Evolutionary conservation across 2,888 invertebrate genomes (phyloP), one percentile per base, ranked within the genome.

Genomic region (Campaea margaritaria): DNA sequence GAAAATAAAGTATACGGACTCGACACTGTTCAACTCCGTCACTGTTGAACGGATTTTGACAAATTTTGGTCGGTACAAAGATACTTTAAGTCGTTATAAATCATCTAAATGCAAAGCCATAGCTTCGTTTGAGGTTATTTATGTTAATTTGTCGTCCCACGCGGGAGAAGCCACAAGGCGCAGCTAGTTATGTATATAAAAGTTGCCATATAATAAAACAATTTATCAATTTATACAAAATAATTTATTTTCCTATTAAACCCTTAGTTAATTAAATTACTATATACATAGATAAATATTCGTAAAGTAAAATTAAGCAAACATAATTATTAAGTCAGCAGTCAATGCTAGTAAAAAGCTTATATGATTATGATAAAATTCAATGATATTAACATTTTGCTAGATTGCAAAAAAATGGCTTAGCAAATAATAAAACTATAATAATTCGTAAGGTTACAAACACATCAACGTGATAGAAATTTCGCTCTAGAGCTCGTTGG

Each of bases 221-320:
- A 13, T 9, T 1, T 1, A 11, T 12, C 52, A 62, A 58, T 71
- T 67, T 65, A 63, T 54, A 65, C 67, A 64, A 77, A 31, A 76
- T 74, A 75, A 76, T 78, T 78, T 76, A 78, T 75, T 78, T 72
- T 70, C 63, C 72, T 73, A 69, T 68, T 65, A 68, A 63, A 67
- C 69, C 72, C 68, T 72, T 62, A 58, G 42, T 55, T 55, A 58
- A 41, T 58, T 53, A 63, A 61, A 62, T 64, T 54, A 60, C 62
- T 50, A 69, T 57, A 53, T 59, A 64, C 60, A 51, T 50, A 16
- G 34, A 57, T 55, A 64, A 46, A 63, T 56, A 55, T 56, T 28
- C 7, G 10, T 31, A 31, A 9, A 31, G 27, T 13, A 31, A 15
- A 14, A 49, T 46, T 54, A 53, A 9, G 39, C 12, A 45, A 41